These are phyloP conservation scores for Thysanoteuthis rhombus DNA, from an alignment of 2,888 invertebrate species.

Conservation along the genomic window DNA sequence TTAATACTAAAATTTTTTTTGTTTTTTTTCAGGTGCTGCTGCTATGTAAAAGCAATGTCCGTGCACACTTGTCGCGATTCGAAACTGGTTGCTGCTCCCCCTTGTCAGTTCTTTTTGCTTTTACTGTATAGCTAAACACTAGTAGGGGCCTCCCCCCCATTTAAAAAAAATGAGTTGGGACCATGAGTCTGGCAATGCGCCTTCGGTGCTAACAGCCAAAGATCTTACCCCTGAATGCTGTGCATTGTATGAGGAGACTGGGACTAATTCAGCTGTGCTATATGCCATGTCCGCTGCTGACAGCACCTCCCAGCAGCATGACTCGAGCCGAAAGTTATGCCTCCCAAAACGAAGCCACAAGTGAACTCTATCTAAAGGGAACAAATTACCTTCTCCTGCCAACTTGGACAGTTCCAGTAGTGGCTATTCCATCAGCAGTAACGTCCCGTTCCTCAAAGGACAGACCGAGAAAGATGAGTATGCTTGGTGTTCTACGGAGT, in stretches of 20 bases:
- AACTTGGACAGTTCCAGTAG: conserved; percentile 50
- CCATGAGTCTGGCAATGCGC: background rate
- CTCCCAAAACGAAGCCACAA: conserved; percentile 15
- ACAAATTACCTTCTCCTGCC: background rate
- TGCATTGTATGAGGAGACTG: conserved; percentile 12
- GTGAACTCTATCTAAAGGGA: conserved; percentile 13
- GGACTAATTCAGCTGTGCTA: conserved; percentile 20
- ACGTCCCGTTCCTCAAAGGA: conserved; percentile 46
- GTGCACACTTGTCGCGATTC: background rate
- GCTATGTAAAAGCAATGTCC: background rate
- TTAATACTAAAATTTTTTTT: background rate
- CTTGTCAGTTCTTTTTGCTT: background rate
- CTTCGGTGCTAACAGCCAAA: background rate
- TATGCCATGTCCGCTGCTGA: conserved; percentile 28
- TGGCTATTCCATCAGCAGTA: conserved; percentile 53
- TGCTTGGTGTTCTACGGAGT: conserved; percentile 40
- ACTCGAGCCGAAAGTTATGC: background rate
- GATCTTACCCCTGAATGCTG: background rate
- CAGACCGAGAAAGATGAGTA: conserved; percentile 49
- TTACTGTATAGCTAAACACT: background rate
- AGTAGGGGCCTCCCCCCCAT: background rate
- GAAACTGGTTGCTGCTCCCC: background rate
- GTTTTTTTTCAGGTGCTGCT: background rate
- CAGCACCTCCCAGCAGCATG: conserved; percentile 18
- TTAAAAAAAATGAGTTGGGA: background rate